Evolutionary conservation across 2,888 invertebrate species (phyloP), one percentile per base, ranked within the genome.

Genomic region (Aquatica leii): DNA sequence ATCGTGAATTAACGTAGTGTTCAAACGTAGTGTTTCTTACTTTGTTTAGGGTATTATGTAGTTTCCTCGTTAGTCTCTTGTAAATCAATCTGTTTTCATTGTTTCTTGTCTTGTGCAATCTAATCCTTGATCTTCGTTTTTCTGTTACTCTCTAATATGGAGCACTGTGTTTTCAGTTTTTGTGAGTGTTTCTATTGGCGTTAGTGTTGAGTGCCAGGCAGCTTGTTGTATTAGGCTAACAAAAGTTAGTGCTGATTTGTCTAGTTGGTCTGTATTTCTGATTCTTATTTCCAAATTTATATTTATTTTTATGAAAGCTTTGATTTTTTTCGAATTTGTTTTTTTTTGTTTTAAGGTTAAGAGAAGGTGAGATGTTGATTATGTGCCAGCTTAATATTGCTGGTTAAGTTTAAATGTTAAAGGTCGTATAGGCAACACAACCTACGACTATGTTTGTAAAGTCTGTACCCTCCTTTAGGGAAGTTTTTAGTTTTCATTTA

Each of bases 71-170:
- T 9, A 40, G 53, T 21, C 15, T 46, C 17, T 56, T 48, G 46
- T 15, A 17, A 6, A 1, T 5, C n/a, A 9, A 31, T 48, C 31
- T 46, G 14, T 56, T 12, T 1, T 15, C 3, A n/a, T 18, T 18
- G 12, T 56, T 43, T 46, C 56, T 46, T 2, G 41, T 34, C 20
- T 31, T 31, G 41, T 56, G 56, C 48, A 43, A 56, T 31, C n/a
- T 56, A 3, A n/a, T 9, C 5, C 43, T n/a, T 3, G 56, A 43
- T 24, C 46, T 56, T 1, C 46, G 14, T 48, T 56, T 46, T 56
- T 54, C 31, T 21, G 24, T 6, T 12, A 46, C 20, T 24, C 17
- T 40, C 20, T 34, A 5, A 53, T 53, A 8, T 53, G 12, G 11
- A 37, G 37, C 9, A 18, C 17, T 35, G 14, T 53, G 18, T 50